Conservation (phyloP, 2,888 invertebrate genomes). For the Pachymerium ferrugineum region DNA sequence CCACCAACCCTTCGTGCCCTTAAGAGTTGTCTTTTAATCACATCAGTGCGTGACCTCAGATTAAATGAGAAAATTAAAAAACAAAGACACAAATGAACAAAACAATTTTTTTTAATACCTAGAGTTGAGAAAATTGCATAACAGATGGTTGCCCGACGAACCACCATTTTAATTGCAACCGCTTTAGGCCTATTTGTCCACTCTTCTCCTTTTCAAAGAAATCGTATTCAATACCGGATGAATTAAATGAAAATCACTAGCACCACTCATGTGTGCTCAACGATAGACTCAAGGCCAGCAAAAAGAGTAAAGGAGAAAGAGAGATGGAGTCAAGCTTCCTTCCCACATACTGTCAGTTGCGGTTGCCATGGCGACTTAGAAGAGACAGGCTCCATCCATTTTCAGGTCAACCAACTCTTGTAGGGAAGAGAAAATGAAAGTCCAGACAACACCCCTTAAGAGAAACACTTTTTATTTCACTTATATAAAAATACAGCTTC, state of each 20-base stretch:
- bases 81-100: too few relatives aligned
- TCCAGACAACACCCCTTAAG: background rate
- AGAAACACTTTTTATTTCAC: too few relatives aligned
- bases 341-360: background rate
- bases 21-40: background rate
- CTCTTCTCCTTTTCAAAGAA: background rate
- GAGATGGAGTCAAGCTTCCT: background rate
- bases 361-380: background rate
- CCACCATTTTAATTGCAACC: constrained; percentile 4
- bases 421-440: background rate
- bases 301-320: background rate
- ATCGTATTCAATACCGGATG: background rate
- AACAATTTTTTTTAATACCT: too few relatives aligned
- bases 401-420: background rate
- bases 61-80: background rate
- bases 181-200: background rate
- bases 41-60: background rate
- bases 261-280: background rate
- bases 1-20: background rate
- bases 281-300: background rate
- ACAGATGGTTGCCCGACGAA: background rate
- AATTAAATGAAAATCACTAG: background rate
- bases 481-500: too few relatives aligned
- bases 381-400: constrained; percentile 3
- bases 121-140: background rate